Evolutionary conservation across 2,888 invertebrate species (phyloP).

Genomic region (Drosophila prostipennis): DNA sequence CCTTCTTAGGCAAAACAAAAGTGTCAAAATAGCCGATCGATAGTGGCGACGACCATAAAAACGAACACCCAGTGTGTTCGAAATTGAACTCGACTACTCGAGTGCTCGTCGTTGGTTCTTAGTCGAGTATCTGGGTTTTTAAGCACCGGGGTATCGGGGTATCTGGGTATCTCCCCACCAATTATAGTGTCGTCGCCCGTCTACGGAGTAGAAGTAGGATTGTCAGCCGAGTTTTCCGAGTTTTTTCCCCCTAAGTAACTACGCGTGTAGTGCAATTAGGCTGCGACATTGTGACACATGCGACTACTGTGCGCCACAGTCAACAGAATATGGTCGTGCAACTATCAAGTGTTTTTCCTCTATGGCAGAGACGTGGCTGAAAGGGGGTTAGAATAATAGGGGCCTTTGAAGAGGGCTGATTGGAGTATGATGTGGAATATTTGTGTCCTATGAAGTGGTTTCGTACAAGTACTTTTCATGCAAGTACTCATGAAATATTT

Average conservation of each 20-base stretch:
- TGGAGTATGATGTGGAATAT: constrained; percentile 6
- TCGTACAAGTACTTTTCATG: constrained; percentile 3
- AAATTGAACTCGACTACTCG: constrained; percentile 10
- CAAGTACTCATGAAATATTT: constrained; percentile 4
- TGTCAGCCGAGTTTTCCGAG: constrained; percentile 46
- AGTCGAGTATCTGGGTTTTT: constrained; percentile 11
- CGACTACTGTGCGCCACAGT: constrained; percentile 67
- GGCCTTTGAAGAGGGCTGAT: constrained; percentile 21
- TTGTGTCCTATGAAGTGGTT: constrained; percentile 18
- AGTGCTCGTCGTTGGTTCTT: constrained; percentile 13
- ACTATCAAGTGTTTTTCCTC: constrained; percentile 20
- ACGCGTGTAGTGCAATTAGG: constrained; percentile 75
- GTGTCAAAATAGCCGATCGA: constrained; percentile 76
- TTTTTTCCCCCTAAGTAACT: constrained; percentile 58
- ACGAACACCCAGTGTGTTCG: constrained; percentile 51
- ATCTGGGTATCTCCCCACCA: constrained; percentile 8
- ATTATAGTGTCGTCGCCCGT: constrained; percentile 2
- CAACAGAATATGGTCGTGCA: constrained; percentile 30
- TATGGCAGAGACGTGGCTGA: constrained; percentile 20
- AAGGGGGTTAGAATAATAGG: constrained; percentile 19
- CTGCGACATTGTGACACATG: constrained; percentile 63
- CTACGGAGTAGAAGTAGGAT: constrained; percentile 37
- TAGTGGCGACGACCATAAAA: constrained; percentile 43
- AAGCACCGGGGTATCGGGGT: neutral
- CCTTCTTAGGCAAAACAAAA: constrained; percentile 77